A percentile compares a stretch with the other conserved stretches of the same genome.
These are phyloP conservation scores for Hippocampus comes DNA, from an alignment of 2,113 vertebrate genomes.

Conservation along the genomic window DNA sequence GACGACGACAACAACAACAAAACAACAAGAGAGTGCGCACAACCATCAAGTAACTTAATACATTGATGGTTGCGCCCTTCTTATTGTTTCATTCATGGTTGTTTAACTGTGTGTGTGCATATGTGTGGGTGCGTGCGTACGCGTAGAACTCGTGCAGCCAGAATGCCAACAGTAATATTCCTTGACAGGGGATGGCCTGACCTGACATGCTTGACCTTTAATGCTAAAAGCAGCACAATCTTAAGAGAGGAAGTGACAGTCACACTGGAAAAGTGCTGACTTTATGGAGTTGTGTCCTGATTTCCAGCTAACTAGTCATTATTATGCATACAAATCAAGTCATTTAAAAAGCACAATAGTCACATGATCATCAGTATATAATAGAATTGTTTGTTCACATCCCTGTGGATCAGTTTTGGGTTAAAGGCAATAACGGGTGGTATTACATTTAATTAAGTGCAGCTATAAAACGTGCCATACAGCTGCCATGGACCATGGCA, in stretches of 20 bases:
- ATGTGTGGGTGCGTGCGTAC: slow-evolving; percentile 10
- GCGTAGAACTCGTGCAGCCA: slow-evolving; percentile 45
- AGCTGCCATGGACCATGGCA: neutral
- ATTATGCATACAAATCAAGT: neutral
- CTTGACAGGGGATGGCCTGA: slow-evolving; percentile 49
- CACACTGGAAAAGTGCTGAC: slow-evolving; percentile 3
- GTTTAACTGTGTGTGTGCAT: neutral
- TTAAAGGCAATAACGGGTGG: slow-evolving; percentile 22
- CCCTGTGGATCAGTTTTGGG: neutral
- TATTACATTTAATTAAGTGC: neutral
- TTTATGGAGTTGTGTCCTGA: neutral
- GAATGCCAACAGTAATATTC: slow-evolving; percentile 54
- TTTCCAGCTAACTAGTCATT: neutral
- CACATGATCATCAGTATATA: neutral
- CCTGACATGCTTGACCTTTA: slow-evolving; percentile 55
- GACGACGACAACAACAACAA: neutral
- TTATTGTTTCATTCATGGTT: slow-evolving; percentile 8
- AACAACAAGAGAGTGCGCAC: neutral
- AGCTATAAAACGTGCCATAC: neutral
- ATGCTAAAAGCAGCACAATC: slow-evolving; percentile 43
- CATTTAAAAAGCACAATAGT: neutral
- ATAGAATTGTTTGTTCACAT: neutral
- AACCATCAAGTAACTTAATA: neutral
- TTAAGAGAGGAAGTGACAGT: slow-evolving; percentile 15
- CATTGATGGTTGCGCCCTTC: neutral